Conservation (phyloP, 2,888 invertebrate genomes). For the Cephus rjabovi region DNA sequence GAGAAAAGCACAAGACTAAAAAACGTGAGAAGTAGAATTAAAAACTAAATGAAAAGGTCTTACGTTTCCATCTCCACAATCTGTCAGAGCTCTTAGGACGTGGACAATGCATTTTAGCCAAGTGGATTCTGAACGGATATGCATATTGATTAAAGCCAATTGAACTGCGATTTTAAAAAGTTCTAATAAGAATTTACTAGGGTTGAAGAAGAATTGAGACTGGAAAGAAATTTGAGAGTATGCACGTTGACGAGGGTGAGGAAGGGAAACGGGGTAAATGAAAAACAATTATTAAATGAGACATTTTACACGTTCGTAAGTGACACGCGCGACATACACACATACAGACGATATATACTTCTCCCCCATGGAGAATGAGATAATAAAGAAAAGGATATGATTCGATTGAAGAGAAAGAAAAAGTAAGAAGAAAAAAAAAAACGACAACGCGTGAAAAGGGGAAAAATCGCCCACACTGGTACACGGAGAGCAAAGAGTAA, state of each 20-base stretch:
- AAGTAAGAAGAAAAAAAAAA: neutral
- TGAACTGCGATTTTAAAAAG: neutral
- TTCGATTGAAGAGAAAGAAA: neutral
- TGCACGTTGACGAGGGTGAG: neutral
- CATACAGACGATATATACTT: neutral
- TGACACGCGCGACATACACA: neutral
- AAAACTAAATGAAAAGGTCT: neutral
- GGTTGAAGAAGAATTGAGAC: neutral
- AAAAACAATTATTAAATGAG: neutral
- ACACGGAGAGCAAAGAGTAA: constrained; percentile 35
- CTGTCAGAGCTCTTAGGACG: neutral
- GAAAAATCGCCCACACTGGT: constrained; percentile 32
- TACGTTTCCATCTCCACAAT: neutral
- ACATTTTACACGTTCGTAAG: neutral
- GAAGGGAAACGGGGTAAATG: neutral
- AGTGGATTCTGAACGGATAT: neutral
- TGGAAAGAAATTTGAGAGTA: neutral
- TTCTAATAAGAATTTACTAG: neutral
- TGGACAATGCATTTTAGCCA: neutral
- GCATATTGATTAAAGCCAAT: neutral
- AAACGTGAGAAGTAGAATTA: neutral
- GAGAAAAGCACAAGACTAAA: neutral
- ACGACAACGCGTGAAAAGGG: neutral
- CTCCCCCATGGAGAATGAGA: neutral
- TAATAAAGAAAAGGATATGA: neutral